These are phyloP conservation scores for Eriocheir sinensis DNA, from an alignment of 1,140 invertebrate genomes.

Conservation along the genomic window DNA sequence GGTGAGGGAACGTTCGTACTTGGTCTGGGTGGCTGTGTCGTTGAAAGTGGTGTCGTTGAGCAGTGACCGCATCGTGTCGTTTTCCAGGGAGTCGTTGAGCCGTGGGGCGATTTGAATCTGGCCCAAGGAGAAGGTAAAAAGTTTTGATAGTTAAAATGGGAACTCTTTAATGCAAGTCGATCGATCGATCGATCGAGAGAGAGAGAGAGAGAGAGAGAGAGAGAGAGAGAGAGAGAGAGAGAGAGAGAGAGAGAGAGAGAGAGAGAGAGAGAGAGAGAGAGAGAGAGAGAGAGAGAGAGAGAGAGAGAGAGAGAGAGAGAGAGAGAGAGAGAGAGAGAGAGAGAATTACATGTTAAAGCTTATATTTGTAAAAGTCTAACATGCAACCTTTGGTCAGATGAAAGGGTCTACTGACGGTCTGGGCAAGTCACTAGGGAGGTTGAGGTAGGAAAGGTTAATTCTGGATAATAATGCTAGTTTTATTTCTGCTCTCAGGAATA, in stretches of 20 bases:
- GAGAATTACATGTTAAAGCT: not conserved
- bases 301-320: too few relatives aligned
- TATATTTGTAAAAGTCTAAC: not conserved
- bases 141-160: too few relatives aligned
- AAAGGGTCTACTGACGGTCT: too few relatives aligned
- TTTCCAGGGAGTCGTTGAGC: slow-evolving; percentile 50
- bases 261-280: too few relatives aligned
- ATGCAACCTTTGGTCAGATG: too few relatives aligned
- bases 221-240: slow-evolving; percentile 24
- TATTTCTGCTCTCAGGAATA: not conserved
- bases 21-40: slow-evolving; percentile 6
- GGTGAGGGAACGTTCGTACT: slow-evolving; percentile 63
- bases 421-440: too few relatives aligned
- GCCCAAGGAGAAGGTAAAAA: not conserved
- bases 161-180: not conserved
- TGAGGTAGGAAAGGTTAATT: not conserved
- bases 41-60: not conserved
- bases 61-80: slow-evolving; percentile 29
- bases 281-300: too few relatives aligned
- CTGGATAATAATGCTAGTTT: not conserved
- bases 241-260: too few relatives aligned
- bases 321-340: too few relatives aligned
- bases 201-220: not conserved
- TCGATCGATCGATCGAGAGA: not conserved
- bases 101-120: not conserved